phyloP scores from a whole-genome alignment of 2,888 invertebrate species.

The Sialis fuliginosa region DNA sequence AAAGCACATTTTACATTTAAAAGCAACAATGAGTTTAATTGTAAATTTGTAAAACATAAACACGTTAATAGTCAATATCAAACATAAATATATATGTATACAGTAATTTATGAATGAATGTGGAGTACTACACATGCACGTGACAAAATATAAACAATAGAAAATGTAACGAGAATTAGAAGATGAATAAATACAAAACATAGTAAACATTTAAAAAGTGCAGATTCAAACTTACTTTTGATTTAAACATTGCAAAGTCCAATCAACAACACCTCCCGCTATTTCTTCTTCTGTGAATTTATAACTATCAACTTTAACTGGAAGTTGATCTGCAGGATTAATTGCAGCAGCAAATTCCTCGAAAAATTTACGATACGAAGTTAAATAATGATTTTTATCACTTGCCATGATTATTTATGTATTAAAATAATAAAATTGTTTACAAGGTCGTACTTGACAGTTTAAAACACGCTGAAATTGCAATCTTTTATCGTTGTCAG shows the following conservation, averaged over 20 bases:
- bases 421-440: too few species aligned
- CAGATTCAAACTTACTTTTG: conserved; percentile 43
- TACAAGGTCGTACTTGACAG: background rate
- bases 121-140: too few species aligned
- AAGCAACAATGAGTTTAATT: too few species aligned
- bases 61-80: too few species aligned
- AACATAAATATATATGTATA: too few species aligned
- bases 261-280: conserved; percentile 55
- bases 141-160: too few species aligned
- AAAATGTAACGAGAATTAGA: background rate
- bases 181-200: background rate
- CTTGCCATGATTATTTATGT: conserved; percentile 9
- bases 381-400: conserved; percentile 50
- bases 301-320: conserved; percentile 51
- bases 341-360: conserved; percentile 50
- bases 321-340: conserved; percentile 54
- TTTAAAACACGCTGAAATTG: background rate
- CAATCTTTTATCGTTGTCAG: too few species aligned
- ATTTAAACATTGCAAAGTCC: conserved; percentile 57
- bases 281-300: conserved; percentile 50
- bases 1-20: too few species aligned
- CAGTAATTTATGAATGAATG: too few species aligned
- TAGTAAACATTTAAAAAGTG: background rate
- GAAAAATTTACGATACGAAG: conserved; percentile 51
- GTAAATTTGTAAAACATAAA: too few species aligned